These are phyloP conservation scores for Galago senegalensis DNA, from an alignment of 2,797 vertebrate species.

Conservation along the genomic window DNA sequence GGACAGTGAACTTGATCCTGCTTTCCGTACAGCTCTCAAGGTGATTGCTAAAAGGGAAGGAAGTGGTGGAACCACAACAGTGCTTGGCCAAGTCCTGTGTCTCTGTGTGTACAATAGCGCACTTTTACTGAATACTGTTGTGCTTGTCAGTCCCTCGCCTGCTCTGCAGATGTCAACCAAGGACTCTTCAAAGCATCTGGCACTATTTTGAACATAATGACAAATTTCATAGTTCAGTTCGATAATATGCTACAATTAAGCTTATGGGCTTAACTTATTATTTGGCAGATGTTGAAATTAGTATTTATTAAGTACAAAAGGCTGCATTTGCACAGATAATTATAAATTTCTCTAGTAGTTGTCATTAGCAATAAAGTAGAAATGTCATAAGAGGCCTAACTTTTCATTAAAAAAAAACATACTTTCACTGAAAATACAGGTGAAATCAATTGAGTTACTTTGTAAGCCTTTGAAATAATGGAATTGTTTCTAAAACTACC, in stretches of 20 bases:
- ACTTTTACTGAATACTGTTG: not conserved
- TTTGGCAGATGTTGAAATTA: not conserved
- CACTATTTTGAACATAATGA: not conserved
- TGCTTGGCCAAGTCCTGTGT: slow-evolving; percentile 15
- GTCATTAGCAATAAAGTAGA: not conserved
- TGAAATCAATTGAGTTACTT: not conserved
- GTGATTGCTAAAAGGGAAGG: slow-evolving; percentile 8
- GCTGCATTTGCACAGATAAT: not conserved
- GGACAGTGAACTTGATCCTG: slow-evolving; percentile 58
- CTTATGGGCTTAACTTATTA: not conserved
- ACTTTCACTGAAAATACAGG: not conserved
- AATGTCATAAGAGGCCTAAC: not conserved
- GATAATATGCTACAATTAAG: not conserved
- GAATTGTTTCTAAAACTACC: not conserved
- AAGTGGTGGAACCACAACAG: not conserved
- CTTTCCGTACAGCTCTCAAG: slow-evolving; percentile 80
- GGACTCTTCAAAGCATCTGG: not conserved
- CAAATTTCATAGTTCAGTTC: not conserved
- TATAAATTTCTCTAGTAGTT: not conserved
- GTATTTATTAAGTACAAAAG: not conserved
- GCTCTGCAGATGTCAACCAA: not conserved
- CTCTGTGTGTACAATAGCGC: not conserved
- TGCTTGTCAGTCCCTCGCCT: not conserved
- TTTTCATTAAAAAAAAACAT: not conserved
- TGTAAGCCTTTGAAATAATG: not conserved